Percentiles rank a stretch among this genome's conserved stretches.
phyloP scores from a whole-genome alignment of 2,888 invertebrate species.

The Acanthoscelides obtectus region DNA sequence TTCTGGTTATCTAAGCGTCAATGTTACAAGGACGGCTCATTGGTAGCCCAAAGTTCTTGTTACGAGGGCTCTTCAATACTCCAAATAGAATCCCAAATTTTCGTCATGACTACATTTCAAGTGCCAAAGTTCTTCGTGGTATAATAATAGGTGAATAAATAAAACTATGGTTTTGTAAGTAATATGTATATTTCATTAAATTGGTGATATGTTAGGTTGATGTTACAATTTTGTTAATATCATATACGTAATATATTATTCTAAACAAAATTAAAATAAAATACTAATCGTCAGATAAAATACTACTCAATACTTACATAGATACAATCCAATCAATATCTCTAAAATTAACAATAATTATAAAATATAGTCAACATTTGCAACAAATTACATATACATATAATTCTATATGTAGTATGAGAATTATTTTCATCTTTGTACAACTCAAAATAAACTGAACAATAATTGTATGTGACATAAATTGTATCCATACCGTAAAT shows the following conservation, averaged over 20 bases:
- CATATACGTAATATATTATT: neutral
- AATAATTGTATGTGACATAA: no score
- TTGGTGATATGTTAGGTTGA: neutral
- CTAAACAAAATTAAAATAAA: neutral
- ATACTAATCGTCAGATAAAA: neutral
- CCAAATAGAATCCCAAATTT: no score
- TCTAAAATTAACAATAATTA: neutral
- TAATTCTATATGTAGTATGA: neutral
- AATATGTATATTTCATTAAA: neutral
- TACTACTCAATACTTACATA: neutral
- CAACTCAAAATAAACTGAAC: neutral
- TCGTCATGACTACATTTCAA: no score
- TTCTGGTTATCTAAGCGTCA: no score
- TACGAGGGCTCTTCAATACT: no score
- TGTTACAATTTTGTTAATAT: neutral
- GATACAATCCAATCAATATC: neutral
- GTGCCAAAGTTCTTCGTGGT: no score
- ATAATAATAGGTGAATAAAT: no score
- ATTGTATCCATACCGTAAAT: no score
- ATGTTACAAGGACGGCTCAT: no score
- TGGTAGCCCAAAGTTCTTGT: no score
- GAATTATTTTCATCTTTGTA: neutral
- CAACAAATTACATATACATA: neutral
- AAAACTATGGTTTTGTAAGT: neutral
- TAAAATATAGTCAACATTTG: neutral